A percentile compares a stretch with the other conserved stretches of the same genome.
Conservation (phyloP, 2,888 invertebrate genomes). For the Phrixothrix hirtus region DNA sequence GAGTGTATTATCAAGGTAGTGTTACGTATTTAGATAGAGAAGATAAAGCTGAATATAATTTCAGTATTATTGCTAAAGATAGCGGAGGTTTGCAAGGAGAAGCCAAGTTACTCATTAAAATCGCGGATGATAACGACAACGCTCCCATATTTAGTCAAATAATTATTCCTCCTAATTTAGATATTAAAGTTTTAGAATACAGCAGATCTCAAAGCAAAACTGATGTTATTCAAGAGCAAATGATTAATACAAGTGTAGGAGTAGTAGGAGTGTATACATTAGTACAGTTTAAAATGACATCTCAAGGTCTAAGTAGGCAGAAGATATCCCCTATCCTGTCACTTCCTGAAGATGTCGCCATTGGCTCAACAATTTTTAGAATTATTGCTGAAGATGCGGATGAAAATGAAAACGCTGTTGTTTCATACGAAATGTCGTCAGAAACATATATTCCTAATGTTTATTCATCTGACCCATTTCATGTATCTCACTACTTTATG, state of each 20-base stretch:
- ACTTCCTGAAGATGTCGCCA: constrained; percentile 71
- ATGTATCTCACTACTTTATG: constrained; percentile 70
- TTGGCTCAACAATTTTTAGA: constrained; percentile 71
- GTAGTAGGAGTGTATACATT: constrained; percentile 43
- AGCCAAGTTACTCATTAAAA: constrained; percentile 69
- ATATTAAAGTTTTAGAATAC: constrained; percentile 67
- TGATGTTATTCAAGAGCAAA: constrained; percentile 56
- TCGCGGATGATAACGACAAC: constrained; percentile 84
- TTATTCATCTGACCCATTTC: constrained; percentile 54
- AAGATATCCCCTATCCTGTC: constrained; percentile 64
- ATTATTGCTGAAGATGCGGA: constrained; percentile 75
- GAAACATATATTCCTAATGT: constrained; percentile 68
- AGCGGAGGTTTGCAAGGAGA: constrained; percentile 75
- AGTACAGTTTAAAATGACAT: constrained; percentile 42
- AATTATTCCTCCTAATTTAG: constrained; percentile 69
- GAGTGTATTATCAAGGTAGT: constrained; percentile 61
- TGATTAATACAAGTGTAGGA: constrained; percentile 37
- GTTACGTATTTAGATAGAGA: constrained; percentile 69
- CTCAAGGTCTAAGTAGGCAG: constrained; percentile 40
- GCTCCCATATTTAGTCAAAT: constrained; percentile 72
- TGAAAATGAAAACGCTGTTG: constrained; percentile 68
- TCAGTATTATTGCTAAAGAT: constrained; percentile 76
- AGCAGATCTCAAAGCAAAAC: constrained; percentile 60
- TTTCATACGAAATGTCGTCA: constrained; percentile 72
- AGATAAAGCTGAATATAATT: constrained; percentile 66